Evolutionary conservation across 2,797 vertebrate species (phyloP).

Genomic region (Luscinia luscinia): DNA sequence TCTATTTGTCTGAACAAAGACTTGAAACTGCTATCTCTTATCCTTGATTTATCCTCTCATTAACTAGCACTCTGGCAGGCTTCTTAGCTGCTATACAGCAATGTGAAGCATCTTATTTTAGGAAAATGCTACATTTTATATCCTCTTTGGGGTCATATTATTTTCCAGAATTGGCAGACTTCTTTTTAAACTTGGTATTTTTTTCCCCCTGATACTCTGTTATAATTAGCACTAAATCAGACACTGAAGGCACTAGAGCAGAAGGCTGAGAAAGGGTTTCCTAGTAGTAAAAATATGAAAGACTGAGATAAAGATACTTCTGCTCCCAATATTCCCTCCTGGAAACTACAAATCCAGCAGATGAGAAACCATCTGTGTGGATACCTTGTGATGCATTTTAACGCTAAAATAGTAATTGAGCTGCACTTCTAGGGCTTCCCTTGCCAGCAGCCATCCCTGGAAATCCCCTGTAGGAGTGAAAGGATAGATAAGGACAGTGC

Average conservation of each 20-base stretch:
- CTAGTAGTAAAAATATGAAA: constrained; percentile 53
- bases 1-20: constrained; percentile 5
- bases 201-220: background rate
- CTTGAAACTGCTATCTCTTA: background rate
- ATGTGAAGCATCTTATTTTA: constrained; percentile 3
- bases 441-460: constrained; percentile 57
- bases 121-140: constrained; percentile 29
- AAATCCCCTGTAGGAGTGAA: constrained; percentile 63
- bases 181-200: constrained; percentile 16
- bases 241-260: constrained; percentile 45
- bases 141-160: constrained; percentile 36
- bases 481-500: constrained; percentile 53
- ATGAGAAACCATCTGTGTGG: constrained; percentile 69
- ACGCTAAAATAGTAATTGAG: constrained; percentile 53
- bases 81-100: constrained; percentile 5
- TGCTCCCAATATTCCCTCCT: constrained; percentile 46
- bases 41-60: constrained; percentile 11
- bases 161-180: constrained; percentile 51
- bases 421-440: constrained; percentile 56
- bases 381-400: constrained; percentile 65
- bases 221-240: constrained; percentile 62
- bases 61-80: background rate
- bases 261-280: constrained; percentile 56
- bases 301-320: constrained; percentile 57
- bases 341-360: constrained; percentile 62